Base-by-base conservation (phyloP, 2,888 invertebrate species). In the Rhodophaea formosa region DNA sequence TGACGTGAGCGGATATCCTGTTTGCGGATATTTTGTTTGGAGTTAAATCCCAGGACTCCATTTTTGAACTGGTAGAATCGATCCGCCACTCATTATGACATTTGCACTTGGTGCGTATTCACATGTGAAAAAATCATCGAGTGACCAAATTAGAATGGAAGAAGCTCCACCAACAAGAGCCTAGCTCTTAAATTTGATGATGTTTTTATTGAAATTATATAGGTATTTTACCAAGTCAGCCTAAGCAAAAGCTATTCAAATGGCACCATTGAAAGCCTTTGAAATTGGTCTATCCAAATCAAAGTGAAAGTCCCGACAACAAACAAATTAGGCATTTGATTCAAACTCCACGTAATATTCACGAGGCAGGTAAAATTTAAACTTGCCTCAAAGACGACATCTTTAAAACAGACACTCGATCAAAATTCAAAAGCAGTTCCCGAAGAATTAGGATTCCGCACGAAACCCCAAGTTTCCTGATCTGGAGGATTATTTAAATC, bases 401-500 rank as follows among this genome's bases (percentile, higher is more conserved):
- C 47, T 52, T 46, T 43, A 17, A 53, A 59, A 53, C 46, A 53
- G 59, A 42, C 44, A 23, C 60, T 51, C 60, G 57, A 67, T 70
- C 69, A 69, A 67, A 72, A 75, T 72, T 75, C 72, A 63, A 57
- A 65, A 62, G 62, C 64, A 63, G 65, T 67, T 58, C 59, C 60
- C 63, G 62, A 71, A 70, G 72, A 72, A 71, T 73, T 69, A 63
- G 66, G 64, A 72, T 70, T 70, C 69, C 60, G 56, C 60, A 59
- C 64, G 68, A 52, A 59, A 62, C 65, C 60, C 61, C 55, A 57
- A 67, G 66, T 64, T 70, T 66, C 66, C 66, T 62, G 71, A 70
- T 72, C 71, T 56, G 65, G 44, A 55, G 67, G 72, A 73, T 75
- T 74, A 73, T 74, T 75, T 72, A 74, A 75, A 75, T 75, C 69